Percentiles rank a stretch among this genome's conserved stretches.
Evolutionary conservation across 2,797 vertebrate genomes (phyloP).

Genomic region (Pipistrellus pygmaeus): DNA sequence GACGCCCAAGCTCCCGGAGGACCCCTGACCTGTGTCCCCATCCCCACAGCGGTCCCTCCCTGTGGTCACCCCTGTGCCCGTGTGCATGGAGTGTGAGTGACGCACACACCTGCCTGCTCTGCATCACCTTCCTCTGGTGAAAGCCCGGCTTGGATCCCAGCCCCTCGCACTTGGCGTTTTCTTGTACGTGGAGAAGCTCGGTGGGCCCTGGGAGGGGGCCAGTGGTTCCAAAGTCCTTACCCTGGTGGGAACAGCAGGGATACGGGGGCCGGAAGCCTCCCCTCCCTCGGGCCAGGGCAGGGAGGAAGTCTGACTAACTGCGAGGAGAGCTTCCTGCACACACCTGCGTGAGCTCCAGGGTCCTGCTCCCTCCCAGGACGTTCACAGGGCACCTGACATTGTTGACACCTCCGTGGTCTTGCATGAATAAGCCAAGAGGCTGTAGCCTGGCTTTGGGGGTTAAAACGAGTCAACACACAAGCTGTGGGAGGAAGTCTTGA

Average conservation of each 20-base stretch:
- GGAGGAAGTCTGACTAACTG: background rate
- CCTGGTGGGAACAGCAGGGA: background rate
- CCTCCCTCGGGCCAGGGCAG: background rate
- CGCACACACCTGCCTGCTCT: fast-evolving
- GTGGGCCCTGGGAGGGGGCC: background rate
- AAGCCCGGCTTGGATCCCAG: background rate
- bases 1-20: background rate
- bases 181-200: background rate
- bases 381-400: background rate
- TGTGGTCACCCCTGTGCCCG: background rate
- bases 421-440: background rate
- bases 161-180: background rate
- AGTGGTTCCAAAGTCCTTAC: background rate
- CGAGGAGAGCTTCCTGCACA: background rate
- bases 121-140: background rate
- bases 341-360: background rate
- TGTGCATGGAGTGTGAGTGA: fast-evolving
- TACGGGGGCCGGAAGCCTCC: background rate
- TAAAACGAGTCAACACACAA: background rate
- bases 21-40: background rate
- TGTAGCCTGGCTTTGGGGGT: background rate
- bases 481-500: background rate
- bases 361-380: background rate
- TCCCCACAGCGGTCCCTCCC: background rate
- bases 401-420: background rate